Evolutionary conservation across 2,888 invertebrate genomes (phyloP), one percentile per base, ranked within the genome.

Genomic region (Drosophila formosana): DNA sequence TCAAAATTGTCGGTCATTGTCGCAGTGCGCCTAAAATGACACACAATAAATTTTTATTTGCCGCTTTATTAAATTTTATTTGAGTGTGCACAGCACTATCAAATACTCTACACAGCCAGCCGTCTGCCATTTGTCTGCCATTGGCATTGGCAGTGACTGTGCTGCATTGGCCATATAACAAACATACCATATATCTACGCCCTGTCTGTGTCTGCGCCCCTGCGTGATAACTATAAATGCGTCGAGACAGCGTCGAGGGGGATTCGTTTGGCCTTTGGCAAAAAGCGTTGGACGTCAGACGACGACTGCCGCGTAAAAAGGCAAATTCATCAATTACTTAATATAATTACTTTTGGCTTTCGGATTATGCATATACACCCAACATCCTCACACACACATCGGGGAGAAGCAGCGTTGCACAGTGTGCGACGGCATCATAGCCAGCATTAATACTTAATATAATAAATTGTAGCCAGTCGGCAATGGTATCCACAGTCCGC

Each of bases 281-380:
- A 71, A 75, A 58, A 73, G 45, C 52, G 57, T 49, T 64, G 43
- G 53, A 25, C 55, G 76, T 75, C 76, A 64, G 72, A 72, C 67
- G 64, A 65, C 67, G 64, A 65, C 45, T 66, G 66, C 69, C 87
- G 82, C 87, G 80, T 66, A 84, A 88, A 85, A 81, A 79, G 85
- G 86, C 87, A 86, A 88, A 89, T 89, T 89, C 90, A 89, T 89
- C 89, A 89, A 89, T 89, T 89, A 89, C 89, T 89, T 89, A 89
- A 90, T 89, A 88, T 89, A 89, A 89, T 89, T 89, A 89, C 89
- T 89, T 89, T 90, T 89, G 89, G 89, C 90, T 89, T 90, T 90
- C 87, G 90, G 88, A 89, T 88, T 89, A 89, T 90, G 89, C 89
- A 89, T 75, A 81, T 74, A 78, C 66, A 78, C 77, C 77, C 68